Evolutionary conservation across 1,140 invertebrate species (phyloP).

Genomic region (Aphelenchoides fujianensis): DNA sequence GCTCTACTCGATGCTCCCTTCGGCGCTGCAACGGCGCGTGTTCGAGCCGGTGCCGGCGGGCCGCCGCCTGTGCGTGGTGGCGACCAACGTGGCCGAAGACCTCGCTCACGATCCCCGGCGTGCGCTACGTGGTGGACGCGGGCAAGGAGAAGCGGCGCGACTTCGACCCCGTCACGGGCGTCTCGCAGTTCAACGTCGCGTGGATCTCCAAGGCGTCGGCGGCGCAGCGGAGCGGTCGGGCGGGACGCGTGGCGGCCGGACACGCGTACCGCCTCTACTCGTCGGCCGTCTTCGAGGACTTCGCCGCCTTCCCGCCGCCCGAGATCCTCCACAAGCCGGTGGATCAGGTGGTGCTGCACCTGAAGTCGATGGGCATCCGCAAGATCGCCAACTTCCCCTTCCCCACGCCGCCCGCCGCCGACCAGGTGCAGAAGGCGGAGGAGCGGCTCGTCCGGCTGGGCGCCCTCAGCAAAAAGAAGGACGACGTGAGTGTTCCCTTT

Average conservation of each 20-base stretch:
- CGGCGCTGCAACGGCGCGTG: slow-evolving; percentile 77
- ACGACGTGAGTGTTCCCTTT: background rate
- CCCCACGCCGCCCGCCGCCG: slow-evolving; percentile 78
- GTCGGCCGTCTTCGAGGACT: slow-evolving; percentile 89
- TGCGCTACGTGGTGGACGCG: slow-evolving; percentile 84
- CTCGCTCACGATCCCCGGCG: slow-evolving; percentile 89
- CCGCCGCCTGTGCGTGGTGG: slow-evolving; percentile 78
- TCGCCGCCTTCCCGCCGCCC: slow-evolving; percentile 75
- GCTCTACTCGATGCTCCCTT: slow-evolving; percentile 84
- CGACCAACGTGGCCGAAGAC: slow-evolving; percentile 98
- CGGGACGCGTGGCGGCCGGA: slow-evolving; percentile 66
- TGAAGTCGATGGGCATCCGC: slow-evolving; percentile 91
- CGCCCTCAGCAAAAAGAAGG: slow-evolving; percentile 63
- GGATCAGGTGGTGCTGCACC: slow-evolving; percentile 87
- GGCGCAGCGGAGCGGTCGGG: slow-evolving; percentile 85
- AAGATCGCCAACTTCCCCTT: slow-evolving; percentile 94
- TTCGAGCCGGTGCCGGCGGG: slow-evolving; percentile 78
- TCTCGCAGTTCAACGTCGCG: slow-evolving; percentile 80
- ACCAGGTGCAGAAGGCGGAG: slow-evolving; percentile 74
- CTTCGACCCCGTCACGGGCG: slow-evolving; percentile 76
- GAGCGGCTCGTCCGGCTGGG: slow-evolving; percentile 75
- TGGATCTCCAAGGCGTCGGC: slow-evolving; percentile 91
- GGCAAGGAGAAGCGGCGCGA: slow-evolving; percentile 74
- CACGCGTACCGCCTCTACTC: slow-evolving; percentile 75
- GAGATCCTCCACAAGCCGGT: slow-evolving; percentile 86